Base-by-base conservation (phyloP, 2,113 vertebrate genomes). In the Bubalus kerabau region DNA sequence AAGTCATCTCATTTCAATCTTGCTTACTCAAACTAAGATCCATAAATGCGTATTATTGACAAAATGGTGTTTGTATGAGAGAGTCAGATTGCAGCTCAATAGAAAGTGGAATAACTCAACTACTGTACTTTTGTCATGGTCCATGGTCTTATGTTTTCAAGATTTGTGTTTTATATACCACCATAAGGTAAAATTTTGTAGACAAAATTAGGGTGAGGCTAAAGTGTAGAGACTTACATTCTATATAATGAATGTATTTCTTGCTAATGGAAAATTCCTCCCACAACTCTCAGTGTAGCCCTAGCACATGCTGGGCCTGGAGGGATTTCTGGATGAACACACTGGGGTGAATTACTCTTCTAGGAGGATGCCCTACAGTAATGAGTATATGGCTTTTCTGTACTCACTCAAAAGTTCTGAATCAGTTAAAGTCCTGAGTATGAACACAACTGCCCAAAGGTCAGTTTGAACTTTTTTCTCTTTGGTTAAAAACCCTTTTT, bases 51-150 rank as follows among this genome's bases (percentile, higher is more conserved):
- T 71, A 24, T 12, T 94, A 46, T 0, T 46, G 14, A 95, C 52
- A 95, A 82, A 30, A 57, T n/a, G 7, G 40, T 19, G 2, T 50
- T 80, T 5, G 30, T 5, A 7, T 28, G 82, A 89, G 56, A 46
- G 0, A 43, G 14, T 30, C 3, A 15, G 9, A 76, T 6, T 6
- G 3, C 30, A 26, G 24, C 16, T 57, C 30, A 64, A 30, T 0
- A n/a, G 50, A 71, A 82, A 74, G 19, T 17, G 64, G 3, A 24
- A 32, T 67, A 24, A 52, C 46, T 56, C 24, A 16, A 17, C 15
- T 28, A 2, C 7, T 30, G 32, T 5, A 50, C 24, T 46, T 71
- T 40, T n/a, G 26, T 6, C 28, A 48, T 2, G 24, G 21, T 6
- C 19, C 28, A 30, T 24, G 21, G 71, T 74, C 11, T 78, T 94